These are phyloP conservation scores for Gymnogyps californianus DNA, from an alignment of 2,113 vertebrate species.

Conservation along the genomic window DNA sequence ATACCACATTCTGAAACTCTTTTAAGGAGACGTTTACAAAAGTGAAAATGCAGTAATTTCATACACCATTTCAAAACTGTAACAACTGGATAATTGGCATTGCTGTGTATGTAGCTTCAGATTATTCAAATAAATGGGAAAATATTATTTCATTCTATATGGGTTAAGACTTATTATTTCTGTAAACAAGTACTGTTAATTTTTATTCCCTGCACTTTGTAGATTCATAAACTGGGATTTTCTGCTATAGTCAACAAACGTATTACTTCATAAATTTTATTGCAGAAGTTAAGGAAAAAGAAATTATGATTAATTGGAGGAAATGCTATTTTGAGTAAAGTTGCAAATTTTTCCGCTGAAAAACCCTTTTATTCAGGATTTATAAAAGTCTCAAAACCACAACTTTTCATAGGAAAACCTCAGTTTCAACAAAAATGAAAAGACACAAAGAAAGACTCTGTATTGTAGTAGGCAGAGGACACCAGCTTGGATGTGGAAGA, in stretches of 20 bases:
- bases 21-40: neutral
- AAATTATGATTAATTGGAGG: neutral
- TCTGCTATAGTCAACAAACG: neutral
- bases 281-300: neutral
- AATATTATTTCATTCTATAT: neutral
- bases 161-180: neutral
- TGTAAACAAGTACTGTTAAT: neutral
- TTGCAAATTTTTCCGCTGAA: neutral
- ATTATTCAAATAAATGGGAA: neutral
- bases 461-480: neutral
- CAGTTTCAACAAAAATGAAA: neutral
- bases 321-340: neutral
- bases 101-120: neutral
- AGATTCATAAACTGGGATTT: neutral
- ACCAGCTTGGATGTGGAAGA: neutral
- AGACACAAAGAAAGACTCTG: neutral
- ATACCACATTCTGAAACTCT: rapidly evolving
- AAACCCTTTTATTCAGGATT: neutral
- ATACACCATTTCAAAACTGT: neutral
- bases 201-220: neutral
- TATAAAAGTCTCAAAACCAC: neutral
- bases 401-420: neutral
- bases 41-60: neutral
- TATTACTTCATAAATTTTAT: neutral
- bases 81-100: neutral